Base-by-base conservation (phyloP, 2,888 invertebrate species). In the Pyrgus malvae region DNA sequence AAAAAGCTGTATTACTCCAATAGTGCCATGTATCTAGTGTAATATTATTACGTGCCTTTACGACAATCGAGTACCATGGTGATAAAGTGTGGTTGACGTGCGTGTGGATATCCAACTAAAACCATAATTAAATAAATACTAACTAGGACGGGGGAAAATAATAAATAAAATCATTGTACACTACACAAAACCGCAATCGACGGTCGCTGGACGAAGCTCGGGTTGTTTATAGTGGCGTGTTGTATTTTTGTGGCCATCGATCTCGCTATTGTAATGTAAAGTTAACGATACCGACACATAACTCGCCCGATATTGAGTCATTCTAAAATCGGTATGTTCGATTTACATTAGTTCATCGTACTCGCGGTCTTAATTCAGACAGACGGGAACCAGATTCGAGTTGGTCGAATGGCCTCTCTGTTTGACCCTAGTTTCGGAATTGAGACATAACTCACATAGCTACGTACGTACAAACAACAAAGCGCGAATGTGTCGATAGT, bases 1-100 rank as follows among this genome's bases (percentile, higher is more conserved):
- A 65, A 64, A 42, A 81, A 83, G 79, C 80, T 66, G 67, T 66
- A 65, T 70, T 61, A 67, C 70, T 76, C 69, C 17, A 68, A 74
- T 68, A 69, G 79, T 79, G 76, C 71, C 67, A 67, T 70, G 68
- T 63, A 65, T 66, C 64, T 70, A 68, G 68, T 69, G 68, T 65
- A 70, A 65, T 65, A 69, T 62, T 62, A 70, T 70, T 69, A 72
- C 68, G 80, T 81, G 82, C 76, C 63, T 67, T 69, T 71, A 62
- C 56, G 58, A 62, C 57, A 55, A 55, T 60, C 62, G 54, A 59
- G 61, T 68, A 69, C 65, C 65, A 67, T 76, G 67, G 70, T 80
- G 80, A 81, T 81, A 83, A 83, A 84, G 74, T 86, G 87, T 88
- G 87, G 86, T 88, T 83, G 80, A 71, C 70, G 84, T 86, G 86